These are phyloP conservation scores for Lasioglossum lativentre DNA, from an alignment of 2,888 invertebrate genomes.

Conservation along the genomic window DNA sequence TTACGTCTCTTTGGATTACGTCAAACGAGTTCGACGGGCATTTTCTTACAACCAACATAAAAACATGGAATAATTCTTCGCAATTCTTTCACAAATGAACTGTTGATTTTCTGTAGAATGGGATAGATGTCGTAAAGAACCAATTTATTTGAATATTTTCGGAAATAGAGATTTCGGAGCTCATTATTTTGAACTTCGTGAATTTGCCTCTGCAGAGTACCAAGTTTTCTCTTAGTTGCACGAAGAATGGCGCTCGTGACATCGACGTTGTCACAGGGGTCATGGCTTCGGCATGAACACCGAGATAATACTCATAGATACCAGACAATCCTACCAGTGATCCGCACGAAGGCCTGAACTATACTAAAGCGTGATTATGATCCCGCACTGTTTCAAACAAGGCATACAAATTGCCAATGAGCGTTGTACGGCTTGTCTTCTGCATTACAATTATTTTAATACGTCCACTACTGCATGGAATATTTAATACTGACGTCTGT, in stretches of 20 bases:
- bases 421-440: neutral
- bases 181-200: neutral
- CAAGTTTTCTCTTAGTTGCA: slow-evolving; percentile 4
- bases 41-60: neutral
- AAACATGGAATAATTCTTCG: neutral
- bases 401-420: slow-evolving; percentile 34
- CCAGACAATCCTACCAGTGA: slow-evolving; percentile 71
- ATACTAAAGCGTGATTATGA: slow-evolving; percentile 52
- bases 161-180: neutral
- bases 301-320: slow-evolving; percentile 77
- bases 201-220: slow-evolving; percentile 9
- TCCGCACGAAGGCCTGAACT: slow-evolving; percentile 69
- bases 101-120: neutral
- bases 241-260: slow-evolving; percentile 59
- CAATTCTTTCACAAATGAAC: neutral
- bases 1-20: neutral
- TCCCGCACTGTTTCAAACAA: slow-evolving; percentile 30
- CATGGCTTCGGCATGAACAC: slow-evolving; percentile 73
- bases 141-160: neutral
- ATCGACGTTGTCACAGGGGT: slow-evolving; percentile 70
- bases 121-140: neutral
- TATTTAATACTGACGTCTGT: neutral
- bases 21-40: neutral
- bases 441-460: neutral
- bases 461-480: neutral